phyloP scores from a whole-genome alignment of 2,888 invertebrate species.

The Macropis europaea region DNA sequence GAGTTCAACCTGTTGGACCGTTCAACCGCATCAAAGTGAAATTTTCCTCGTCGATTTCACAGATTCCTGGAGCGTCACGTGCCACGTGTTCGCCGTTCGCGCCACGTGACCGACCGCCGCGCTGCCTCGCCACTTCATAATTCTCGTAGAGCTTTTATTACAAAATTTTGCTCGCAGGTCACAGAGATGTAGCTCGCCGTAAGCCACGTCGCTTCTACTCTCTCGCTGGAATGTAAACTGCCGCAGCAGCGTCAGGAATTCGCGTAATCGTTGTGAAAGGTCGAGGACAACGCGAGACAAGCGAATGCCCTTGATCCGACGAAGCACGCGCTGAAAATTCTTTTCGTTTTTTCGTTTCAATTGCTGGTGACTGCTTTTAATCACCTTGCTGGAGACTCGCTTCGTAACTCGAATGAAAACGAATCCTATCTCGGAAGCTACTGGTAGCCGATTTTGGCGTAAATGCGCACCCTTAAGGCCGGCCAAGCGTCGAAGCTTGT shows the following conservation, averaged over 20 bases:
- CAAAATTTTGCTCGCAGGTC: neutral
- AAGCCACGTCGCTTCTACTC: too few species aligned
- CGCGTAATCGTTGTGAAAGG: neutral
- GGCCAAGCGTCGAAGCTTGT: too few species aligned
- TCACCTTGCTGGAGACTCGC: too few species aligned
- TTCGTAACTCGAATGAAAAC: too few species aligned
- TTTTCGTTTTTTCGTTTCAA: too few species aligned
- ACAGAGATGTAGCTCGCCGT: neutral
- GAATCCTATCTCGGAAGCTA: too few species aligned
- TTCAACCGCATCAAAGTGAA: slow-evolving; percentile 14
- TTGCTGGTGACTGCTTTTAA: too few species aligned
- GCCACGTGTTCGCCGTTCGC: neutral
- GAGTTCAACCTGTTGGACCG: slow-evolving; percentile 36
- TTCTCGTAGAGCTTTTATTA: neutral
- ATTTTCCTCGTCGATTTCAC: slow-evolving; percentile 13
- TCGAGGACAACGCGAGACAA: neutral
- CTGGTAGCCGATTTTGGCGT: too few species aligned
- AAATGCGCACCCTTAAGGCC: too few species aligned
- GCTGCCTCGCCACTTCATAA: neutral
- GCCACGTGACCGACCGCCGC: neutral
- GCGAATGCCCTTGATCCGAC: too few species aligned
- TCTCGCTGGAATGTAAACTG: neutral
- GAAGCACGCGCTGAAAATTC: too few species aligned
- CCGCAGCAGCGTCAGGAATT: neutral
- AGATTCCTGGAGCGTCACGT: slow-evolving; percentile 1